These are phyloP conservation scores for Amblyopsis hoosieri DNA, from an alignment of 2,797 vertebrate species.

Conservation along the genomic window DNA sequence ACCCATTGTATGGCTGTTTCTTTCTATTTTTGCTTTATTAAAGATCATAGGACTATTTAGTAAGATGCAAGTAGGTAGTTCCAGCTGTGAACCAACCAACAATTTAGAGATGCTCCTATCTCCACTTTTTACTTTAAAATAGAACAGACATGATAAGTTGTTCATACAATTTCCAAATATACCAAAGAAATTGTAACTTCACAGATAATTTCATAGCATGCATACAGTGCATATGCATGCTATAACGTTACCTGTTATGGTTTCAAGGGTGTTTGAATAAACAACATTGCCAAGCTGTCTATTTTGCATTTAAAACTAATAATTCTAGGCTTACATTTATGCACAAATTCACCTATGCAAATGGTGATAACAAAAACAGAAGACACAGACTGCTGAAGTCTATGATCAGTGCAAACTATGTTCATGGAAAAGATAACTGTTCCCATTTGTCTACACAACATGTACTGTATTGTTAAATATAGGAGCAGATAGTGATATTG, in stretches of 20 bases:
- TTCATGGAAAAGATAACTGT: too few species aligned
- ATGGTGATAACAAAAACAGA: conserved; percentile 4
- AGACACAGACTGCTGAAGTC: too few species aligned
- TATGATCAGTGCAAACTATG: too few species aligned
- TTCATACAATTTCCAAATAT: not conserved
- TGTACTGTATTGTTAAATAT: too few species aligned
- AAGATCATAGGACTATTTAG: not conserved
- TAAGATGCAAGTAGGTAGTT: not conserved
- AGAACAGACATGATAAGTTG: too few species aligned
- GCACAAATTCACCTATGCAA: conserved; percentile 49
- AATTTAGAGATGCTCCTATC: not conserved
- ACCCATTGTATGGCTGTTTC: not conserved
- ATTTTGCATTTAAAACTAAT: not conserved
- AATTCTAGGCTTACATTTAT: conserved; percentile 9
- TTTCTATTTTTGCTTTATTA: not conserved
- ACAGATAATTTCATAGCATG: not conserved
- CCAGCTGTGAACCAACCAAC: not conserved
- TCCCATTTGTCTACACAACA: too few species aligned
- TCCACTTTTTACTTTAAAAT: not conserved
- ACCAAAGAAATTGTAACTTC: conserved; percentile 10
- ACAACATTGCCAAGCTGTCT: not conserved
- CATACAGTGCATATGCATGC: not conserved
- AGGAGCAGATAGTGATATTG: too few species aligned
- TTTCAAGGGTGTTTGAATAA: not conserved
- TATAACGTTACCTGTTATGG: not conserved